These are phyloP conservation scores for Elysia crispata DNA, from an alignment of 2,888 invertebrate species.

Conservation along the genomic window DNA sequence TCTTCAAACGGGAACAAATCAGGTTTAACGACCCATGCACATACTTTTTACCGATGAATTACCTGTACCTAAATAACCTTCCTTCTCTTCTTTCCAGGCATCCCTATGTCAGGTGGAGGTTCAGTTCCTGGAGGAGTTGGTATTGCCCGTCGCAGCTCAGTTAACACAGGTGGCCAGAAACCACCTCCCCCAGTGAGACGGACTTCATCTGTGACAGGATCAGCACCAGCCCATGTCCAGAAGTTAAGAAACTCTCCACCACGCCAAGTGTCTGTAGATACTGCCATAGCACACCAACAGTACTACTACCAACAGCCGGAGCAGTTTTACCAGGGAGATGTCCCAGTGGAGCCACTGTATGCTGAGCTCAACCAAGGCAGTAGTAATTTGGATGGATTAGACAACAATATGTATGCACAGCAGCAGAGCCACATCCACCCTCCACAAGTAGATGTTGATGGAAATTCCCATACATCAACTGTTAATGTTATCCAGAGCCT, in stretches of 20 bases:
- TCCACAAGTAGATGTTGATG: background rate
- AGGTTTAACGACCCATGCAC: too few species aligned
- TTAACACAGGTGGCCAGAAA: conserved; percentile 61
- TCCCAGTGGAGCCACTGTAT: conserved; percentile 55
- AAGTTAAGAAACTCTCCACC: conserved; percentile 62
- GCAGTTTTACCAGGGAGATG: conserved; percentile 39
- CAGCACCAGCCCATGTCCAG: conserved; percentile 60
- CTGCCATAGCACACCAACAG: background rate
- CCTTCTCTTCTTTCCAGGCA: conserved; percentile 56
- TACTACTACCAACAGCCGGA: too few species aligned
- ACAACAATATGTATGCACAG: background rate
- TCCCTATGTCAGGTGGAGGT: conserved; percentile 62
- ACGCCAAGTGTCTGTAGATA: conserved; percentile 53
- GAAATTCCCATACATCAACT: conserved; percentile 21
- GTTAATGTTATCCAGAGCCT: conserved; percentile 56
- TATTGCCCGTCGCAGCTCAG: conserved; percentile 60
- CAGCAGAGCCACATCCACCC: background rate
- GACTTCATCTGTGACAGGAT: conserved; percentile 69
- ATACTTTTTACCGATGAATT: too few species aligned
- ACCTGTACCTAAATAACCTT: background rate
- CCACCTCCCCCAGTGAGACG: conserved; percentile 74
- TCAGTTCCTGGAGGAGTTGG: conserved; percentile 58
- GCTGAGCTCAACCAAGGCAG: conserved; percentile 65
- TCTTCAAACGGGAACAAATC: too few species aligned
- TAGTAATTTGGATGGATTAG: conserved; percentile 48